Evolutionary conservation across 2,113 vertebrate genomes (phyloP), one percentile per base, ranked within the genome.

Genomic region (Seriola aureovittata): DNA sequence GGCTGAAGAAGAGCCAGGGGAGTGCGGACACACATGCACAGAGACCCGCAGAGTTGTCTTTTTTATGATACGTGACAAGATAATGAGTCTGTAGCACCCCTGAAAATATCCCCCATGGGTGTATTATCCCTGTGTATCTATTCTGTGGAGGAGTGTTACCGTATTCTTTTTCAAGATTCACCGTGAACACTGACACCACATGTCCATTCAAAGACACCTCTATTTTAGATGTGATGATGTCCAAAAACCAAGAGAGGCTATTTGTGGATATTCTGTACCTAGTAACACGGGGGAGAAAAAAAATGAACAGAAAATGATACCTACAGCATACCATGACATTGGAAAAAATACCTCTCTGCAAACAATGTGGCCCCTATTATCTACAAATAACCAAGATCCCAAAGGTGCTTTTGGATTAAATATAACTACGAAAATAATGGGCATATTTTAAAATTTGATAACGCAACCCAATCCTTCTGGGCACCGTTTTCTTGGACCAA

Each of bases 401-500:
- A 19, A 84, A 89, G 88, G 80, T 86, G 76, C 85, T 86, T 76
- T 90, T 89, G 88, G 80, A 92, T 90, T 91, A 91, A 93, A 92
- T 91, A 91, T 92, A 87, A 92, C 85, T 85, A 77, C 8, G 44
- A 89, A 88, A 89, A 89, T 87, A 92, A 92, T 87, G 66, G 67
- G 75, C 82, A 91, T 93, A 93, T 93, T 93, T 93, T 81, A 90
- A 90, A 88, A 92, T 92, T 87, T 91, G 72, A 90, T 87, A 93
- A 93, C 87, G 92, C 80, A 92, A 91, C 85, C 77, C 80, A 87
- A 92, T 93, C 88, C 89, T 83, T 91, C 81, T 88, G 88, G 90
- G 89, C 86, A 91, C 70, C 40, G 77, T 92, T 93, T 93, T 85
- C 81, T 85, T 89, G 89, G 88, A 85, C 85, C 71, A 69, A 71